A percentile compares a stretch with the other conserved stretches of the same genome.
Evolutionary conservation across 2,888 invertebrate genomes (phyloP).

Genomic region (Tachystola acroxantha): DNA sequence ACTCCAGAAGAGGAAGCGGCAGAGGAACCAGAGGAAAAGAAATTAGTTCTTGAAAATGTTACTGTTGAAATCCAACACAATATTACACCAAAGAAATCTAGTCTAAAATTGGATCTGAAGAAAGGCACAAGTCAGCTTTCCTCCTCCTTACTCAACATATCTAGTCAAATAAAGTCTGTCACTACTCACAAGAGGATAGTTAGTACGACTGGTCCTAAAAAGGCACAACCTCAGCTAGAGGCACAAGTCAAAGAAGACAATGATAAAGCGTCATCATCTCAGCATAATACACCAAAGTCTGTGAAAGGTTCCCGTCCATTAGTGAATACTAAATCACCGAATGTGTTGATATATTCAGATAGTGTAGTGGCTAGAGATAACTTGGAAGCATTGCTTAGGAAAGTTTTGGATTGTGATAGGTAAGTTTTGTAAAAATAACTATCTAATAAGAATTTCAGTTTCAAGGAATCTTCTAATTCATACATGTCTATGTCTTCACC

Average conservation of each 20-base stretch:
- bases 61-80: constrained; percentile 72
- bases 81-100: constrained; percentile 69
- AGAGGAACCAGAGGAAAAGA: constrained; percentile 37
- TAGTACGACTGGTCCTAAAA: constrained; percentile 65
- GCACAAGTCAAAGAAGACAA: constrained; percentile 48
- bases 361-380: constrained; percentile 85
- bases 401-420: constrained; percentile 85
- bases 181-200: constrained; percentile 69
- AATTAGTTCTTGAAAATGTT: constrained; percentile 62
- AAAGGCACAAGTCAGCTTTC: constrained; percentile 67
- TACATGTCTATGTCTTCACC: too few species aligned
- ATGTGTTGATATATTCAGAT: constrained; percentile 89
- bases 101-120: constrained; percentile 64
- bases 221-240: constrained; percentile 47
- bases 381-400: constrained; percentile 82
- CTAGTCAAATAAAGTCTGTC: constrained; percentile 71
- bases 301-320: constrained; percentile 70
- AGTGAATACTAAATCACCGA: constrained; percentile 84
- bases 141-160: constrained; percentile 64
- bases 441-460: too few species aligned
- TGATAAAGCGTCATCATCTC: constrained; percentile 39
- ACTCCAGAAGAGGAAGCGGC: constrained; percentile 22
- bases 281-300: constrained; percentile 55
- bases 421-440: constrained; percentile 53
- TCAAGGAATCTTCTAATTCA: too few species aligned